phyloP scores from a whole-genome alignment of 2,888 invertebrate species.

The Thysanoteuthis rhombus region DNA sequence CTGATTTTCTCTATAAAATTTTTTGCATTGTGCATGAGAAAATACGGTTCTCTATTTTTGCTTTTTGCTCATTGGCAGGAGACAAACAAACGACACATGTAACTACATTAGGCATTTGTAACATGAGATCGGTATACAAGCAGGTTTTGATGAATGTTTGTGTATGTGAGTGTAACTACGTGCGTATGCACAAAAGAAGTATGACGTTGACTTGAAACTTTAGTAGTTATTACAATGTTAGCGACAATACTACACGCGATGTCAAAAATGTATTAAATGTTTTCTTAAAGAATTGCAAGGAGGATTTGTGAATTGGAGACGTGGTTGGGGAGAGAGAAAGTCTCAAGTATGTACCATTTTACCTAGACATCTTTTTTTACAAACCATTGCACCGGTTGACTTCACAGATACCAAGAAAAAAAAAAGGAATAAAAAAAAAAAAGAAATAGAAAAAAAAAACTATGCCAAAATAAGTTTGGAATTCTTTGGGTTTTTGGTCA shows the following conservation, averaged over 20 bases:
- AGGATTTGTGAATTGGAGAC: not conserved
- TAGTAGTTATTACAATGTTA: not conserved
- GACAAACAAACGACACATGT: not conserved
- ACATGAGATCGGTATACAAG: not conserved
- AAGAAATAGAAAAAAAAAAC: no score
- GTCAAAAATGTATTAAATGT: not conserved
- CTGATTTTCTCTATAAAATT: no score
- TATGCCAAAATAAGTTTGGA: no score
- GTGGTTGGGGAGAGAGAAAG: not conserved
- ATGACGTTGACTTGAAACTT: not conserved
- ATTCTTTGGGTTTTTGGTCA: no score
- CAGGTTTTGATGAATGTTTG: no score
- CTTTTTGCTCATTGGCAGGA: not conserved
- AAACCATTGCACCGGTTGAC: not conserved
- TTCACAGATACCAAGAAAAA: not conserved
- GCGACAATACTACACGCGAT: not conserved
- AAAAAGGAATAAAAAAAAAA: no score
- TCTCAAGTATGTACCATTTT: not conserved
- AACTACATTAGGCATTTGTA: not conserved
- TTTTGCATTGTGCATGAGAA: no score
- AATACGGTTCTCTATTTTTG: not conserved
- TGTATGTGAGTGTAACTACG: no score
- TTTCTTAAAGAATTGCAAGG: not conserved
- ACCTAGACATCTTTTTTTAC: no score
- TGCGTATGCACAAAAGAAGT: no score